Percentiles rank a stretch among this genome's conserved stretches.
phyloP scores from a whole-genome alignment of 2,888 invertebrate species.

The Cerastis leucographa region DNA sequence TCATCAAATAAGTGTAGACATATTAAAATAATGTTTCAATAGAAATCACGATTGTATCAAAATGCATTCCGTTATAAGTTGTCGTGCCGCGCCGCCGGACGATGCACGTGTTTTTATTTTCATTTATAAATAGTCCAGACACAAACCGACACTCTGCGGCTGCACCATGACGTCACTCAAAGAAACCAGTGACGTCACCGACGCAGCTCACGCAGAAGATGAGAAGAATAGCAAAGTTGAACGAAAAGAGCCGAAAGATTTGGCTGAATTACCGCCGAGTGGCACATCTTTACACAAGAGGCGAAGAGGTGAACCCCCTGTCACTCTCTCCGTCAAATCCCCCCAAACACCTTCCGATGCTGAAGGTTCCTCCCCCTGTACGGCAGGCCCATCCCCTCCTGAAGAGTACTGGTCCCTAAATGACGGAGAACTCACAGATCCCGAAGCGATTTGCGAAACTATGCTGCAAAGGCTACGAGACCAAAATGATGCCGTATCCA shows the following conservation, averaged over 20 bases:
- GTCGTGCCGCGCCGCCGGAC: constrained; percentile 71
- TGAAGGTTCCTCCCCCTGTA: constrained; percentile 86
- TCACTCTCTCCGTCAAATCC: constrained; percentile 82
- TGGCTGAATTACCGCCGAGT: constrained; percentile 83
- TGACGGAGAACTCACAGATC: constrained; percentile 79
- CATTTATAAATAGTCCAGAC: constrained; percentile 86
- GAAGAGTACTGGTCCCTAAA: constrained; percentile 80
- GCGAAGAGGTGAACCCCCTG: constrained; percentile 86
- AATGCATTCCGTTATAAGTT: constrained; percentile 85
- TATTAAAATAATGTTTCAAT: constrained; percentile 55
- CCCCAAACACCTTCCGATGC: constrained; percentile 85
- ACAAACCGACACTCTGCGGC: constrained; percentile 70
- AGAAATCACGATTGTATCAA: constrained; percentile 61
- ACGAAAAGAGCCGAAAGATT: constrained; percentile 76
- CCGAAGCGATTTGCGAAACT: constrained; percentile 82
- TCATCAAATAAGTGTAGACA: constrained; percentile 42
- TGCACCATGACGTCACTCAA: constrained; percentile 80
- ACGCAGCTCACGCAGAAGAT: constrained; percentile 67
- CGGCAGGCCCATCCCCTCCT: constrained; percentile 82
- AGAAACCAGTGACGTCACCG: constrained; percentile 82
- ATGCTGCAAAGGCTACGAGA: constrained; percentile 85
- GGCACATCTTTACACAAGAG: constrained; percentile 87
- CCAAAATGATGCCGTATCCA: constrained; percentile 86
- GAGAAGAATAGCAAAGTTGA: constrained; percentile 61
- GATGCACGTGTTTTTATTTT: constrained; percentile 84